Conservation (phyloP, 1,140 invertebrate genomes). For the Eulimnadia texana region DNA sequence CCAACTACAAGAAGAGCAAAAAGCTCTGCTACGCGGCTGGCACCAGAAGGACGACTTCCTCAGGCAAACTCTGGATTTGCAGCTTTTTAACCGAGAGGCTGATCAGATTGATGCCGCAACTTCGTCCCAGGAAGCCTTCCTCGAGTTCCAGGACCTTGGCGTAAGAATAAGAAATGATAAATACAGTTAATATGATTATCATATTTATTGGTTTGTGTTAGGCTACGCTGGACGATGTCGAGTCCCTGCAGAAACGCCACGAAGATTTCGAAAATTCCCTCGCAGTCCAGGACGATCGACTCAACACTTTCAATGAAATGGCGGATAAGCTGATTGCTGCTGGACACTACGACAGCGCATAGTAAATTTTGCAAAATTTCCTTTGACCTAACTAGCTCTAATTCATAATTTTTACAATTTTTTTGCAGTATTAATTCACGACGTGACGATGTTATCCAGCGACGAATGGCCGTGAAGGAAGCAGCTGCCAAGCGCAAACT, state of each 20-base stretch:
- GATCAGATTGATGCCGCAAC: conserved; percentile 93
- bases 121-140: conserved; percentile 80
- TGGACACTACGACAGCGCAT: conserved; percentile 70
- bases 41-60: conserved; percentile 65
- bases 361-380: conserved; percentile 39
- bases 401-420: not conserved
- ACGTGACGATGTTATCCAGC: conserved; percentile 53
- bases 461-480: conserved; percentile 56
- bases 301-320: conserved; percentile 69
- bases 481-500: conserved; percentile 52
- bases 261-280: conserved; percentile 89
- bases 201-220: conserved; percentile 29
- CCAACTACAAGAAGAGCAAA: conserved; percentile 55
- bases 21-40: conserved; percentile 58
- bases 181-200: conserved; percentile 1
- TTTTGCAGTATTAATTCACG: conserved; percentile 50
- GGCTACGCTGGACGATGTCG: conserved; percentile 85
- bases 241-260: conserved; percentile 83
- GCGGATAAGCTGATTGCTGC: conserved; percentile 69
- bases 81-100: conserved; percentile 87
- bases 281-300: conserved; percentile 79
- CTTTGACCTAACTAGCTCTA: too few relatives aligned
- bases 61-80: conserved; percentile 68
- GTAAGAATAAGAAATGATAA: conserved; percentile 41
- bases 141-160: conserved; percentile 76